Conservation (phyloP, 2,797 vertebrate genomes). For the Squalus acanthias region DNA sequence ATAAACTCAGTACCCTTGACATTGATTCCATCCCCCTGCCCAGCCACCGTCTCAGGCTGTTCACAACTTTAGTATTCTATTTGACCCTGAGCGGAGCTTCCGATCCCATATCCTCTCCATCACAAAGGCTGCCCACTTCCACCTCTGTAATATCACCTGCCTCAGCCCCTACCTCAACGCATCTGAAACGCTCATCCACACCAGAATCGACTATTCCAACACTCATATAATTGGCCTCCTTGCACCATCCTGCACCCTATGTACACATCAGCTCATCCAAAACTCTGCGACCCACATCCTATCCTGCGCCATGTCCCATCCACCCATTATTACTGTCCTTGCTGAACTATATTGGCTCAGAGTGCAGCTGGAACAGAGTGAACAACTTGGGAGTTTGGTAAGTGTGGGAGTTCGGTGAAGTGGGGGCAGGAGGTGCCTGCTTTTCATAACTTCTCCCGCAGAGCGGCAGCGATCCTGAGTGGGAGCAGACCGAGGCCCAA, state of each 20-base stretch:
- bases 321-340: neutral
- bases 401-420: no score
- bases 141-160: neutral
- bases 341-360: neutral
- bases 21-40: neutral
- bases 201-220: neutral
- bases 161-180: neutral
- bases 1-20: neutral
- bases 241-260: neutral
- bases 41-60: neutral
- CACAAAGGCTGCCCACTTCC: neutral
- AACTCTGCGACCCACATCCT: neutral
- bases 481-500: no score
- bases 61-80: neutral
- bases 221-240: neutral
- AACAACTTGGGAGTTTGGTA: no score
- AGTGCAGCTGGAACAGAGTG: no score
- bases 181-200: neutral
- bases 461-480: no score
- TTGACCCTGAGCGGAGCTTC: neutral
- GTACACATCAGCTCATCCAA: neutral
- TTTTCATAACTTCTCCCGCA: no score
- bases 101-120: neutral
- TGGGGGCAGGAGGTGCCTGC: no score
- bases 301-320: neutral